Evolutionary conservation across 2,113 vertebrate genomes (phyloP), one percentile per base, ranked within the genome.

Genomic region (Peromyscus polionotus): DNA sequence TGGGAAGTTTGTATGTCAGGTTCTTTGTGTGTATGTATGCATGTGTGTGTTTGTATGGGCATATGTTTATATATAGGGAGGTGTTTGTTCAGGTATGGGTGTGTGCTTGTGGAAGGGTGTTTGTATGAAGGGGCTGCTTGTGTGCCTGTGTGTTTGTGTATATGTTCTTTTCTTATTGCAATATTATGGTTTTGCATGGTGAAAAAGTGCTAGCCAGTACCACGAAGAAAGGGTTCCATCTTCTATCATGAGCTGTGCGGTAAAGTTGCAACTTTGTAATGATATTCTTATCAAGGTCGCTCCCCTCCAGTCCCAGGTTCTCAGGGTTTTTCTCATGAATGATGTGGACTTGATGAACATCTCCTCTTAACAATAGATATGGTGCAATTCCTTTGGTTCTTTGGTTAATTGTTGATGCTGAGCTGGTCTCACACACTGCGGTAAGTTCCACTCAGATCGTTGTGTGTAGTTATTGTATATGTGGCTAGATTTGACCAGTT

Each of bases 191-290:
- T 73, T 45, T 39, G 6, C 3, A 4, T 26, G 5, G 12, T 16
- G 61, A 51, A 63, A 3, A 59, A 24, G 6, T n/a, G 20, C 24
- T 28, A 10, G 33, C 4, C 24, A 19, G 33, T 13, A 54, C 36
- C 8, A 0, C 0, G 17, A 36, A 33, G 63, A 76, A 68, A 39
- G 13, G 1, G 7, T 16, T 17, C 39, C 33, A 1, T 39, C 10
- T 84, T 48, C 67, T 33, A 33, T 59, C 59, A 24, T 28, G 20
- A 59, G 7, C 19, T 54, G 42, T 12, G 9, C 24, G 1, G 9
- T 17, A 17, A 24, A 39, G 45, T 11, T 39, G 28, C 10, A 59
- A 16, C 11, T 59, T 59, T 61, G 22, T 2, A 13, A 20, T 54
- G 42, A 36, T 11, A 3, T 63, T 20, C 65, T 39, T 26, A 3